Evolutionary conservation across 2,888 invertebrate species (phyloP), one percentile per base, ranked within the genome.

Genomic region (Smittia aterrima): DNA sequence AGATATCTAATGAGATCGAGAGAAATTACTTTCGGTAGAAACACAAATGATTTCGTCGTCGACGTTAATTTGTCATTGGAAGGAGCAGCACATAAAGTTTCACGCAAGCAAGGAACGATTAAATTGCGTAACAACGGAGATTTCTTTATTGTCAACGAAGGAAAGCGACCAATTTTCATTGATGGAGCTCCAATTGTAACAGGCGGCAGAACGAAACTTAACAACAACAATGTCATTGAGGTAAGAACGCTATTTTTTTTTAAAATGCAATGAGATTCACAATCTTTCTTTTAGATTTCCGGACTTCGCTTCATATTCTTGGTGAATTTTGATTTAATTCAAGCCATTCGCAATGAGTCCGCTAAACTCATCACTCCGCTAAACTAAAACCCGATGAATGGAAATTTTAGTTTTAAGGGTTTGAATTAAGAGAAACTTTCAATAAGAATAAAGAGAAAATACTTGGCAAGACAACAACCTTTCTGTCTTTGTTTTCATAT

Each of bases 211-310:
- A 91, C 93, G 75, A 91, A 94, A 78, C 86, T 98, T 16, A 92
- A 91, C 80, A 95, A 98, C 83, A 97, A 97, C 82, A 93, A 95
- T 76, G 93, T 97, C 11, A 92, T 98, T 73, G 98, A 98, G 88
- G 93, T 92, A 82, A 78, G 79, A 22, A n/a, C n/a, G n/a, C n/a
- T n/a, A n/a, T n/a, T n/a, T n/a, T n/a, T n/a, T n/a, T 62, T 32
- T n/a, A 66, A 7, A 27, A 24, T n/a, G n/a, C n/a, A n/a, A n/a
- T n/a, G n/a, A n/a, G n/a, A 7, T 47, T 32, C 2, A 47, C 47
- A 47, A 47, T 77, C 76, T 77, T 75, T 78, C 75, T 84, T 83
- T 77, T 85, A 91, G 92, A 92, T 97, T 79, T 91, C 95, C 22
- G 93, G 95, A 73, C 86, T 97, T 58, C 89, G 95, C 76, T 97